Conservation (phyloP, 2,113 vertebrate species). For the Anseranas semipalmata region DNA sequence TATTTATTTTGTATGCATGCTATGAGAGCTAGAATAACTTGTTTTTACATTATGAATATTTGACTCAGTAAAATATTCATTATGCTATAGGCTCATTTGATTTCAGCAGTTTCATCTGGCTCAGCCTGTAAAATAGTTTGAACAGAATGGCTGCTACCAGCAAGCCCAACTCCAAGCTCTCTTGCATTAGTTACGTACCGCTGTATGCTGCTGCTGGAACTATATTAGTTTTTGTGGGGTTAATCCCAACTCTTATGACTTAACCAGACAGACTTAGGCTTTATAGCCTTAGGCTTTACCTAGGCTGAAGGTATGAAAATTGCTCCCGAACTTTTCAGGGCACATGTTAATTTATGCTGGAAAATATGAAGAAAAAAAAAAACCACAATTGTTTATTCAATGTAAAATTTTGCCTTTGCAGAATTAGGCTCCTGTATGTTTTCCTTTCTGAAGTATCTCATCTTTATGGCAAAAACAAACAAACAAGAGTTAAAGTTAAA, state of each 20-base stretch:
- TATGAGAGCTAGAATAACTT: not conserved
- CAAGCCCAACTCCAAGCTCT: not conserved
- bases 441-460: not conserved
- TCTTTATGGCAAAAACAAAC: not conserved
- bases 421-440: not conserved
- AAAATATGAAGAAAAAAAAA: not conserved
- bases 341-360: not conserved
- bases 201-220: not conserved
- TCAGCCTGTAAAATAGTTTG: not conserved
- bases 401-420: not conserved
- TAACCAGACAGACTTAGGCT: not conserved
- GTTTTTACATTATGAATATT: not conserved
- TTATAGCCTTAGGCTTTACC: too few relatives aligned
- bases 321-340: not conserved
- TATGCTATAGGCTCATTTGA: not conserved
- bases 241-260: not conserved
- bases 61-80: slow-evolving; percentile 1
- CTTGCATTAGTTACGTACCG: not conserved
- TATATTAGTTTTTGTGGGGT: not conserved
- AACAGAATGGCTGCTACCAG: not conserved
- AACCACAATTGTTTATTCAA: not conserved
- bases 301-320: not conserved
- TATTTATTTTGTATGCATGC: not conserved
- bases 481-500: slow-evolving; percentile 3
- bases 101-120: not conserved